These are phyloP conservation scores for Xanthorhoe designata DNA, from an alignment of 2,888 invertebrate species.

Conservation along the genomic window DNA sequence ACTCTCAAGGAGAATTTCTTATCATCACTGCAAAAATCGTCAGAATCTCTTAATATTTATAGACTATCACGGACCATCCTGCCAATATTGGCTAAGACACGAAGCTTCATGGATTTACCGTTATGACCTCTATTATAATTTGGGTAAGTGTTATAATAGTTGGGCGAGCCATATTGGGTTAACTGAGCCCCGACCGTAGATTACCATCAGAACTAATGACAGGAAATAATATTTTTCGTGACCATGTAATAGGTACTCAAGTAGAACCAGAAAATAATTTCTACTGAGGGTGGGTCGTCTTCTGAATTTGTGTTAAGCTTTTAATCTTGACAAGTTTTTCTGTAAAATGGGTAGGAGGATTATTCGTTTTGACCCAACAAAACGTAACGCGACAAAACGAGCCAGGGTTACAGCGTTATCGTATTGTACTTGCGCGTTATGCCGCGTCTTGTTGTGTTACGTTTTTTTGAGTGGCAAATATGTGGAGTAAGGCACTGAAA, in stretches of 20 bases:
- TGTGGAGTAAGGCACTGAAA: no score
- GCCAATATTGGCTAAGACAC: not conserved
- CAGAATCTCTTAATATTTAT: not conserved
- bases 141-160: not conserved
- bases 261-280: not conserved
- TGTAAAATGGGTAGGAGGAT: no score
- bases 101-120: not conserved
- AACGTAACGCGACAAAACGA: no score
- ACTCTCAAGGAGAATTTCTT: not conserved
- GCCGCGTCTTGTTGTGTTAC: no score
- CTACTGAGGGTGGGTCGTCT: not conserved
- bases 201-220: constrained; percentile 1
- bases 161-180: not conserved
- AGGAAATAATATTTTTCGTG: not conserved
- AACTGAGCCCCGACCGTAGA: not conserved
- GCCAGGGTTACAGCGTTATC: no score
- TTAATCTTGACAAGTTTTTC: no score
- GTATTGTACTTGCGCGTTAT: no score
- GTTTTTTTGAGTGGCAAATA: no score
- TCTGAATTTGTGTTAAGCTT: no score
- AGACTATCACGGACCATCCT: not conserved
- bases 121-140: not conserved
- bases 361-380: no score
- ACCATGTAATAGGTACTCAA: not conserved
- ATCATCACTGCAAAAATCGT: not conserved